A percentile compares a stretch with the other conserved stretches of the same genome.
Conservation (phyloP, 2,113 vertebrate genomes). For the Anarhynchus alexandrinus region DNA sequence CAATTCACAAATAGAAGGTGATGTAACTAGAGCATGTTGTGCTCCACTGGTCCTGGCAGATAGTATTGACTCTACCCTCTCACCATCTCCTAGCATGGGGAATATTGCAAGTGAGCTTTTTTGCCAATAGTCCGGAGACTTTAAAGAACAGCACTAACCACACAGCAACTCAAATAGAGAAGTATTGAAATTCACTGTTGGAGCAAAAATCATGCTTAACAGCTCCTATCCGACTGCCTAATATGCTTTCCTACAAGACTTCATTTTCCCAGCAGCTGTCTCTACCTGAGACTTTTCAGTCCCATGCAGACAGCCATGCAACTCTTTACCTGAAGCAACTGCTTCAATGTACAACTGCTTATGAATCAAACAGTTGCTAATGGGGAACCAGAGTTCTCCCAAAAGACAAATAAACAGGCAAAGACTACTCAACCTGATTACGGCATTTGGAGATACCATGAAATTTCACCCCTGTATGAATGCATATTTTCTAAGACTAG, state of each 20-base stretch:
- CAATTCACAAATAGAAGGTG: constrained; percentile 51
- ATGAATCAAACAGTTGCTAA: neutral
- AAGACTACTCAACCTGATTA: neutral
- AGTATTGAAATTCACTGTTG: neutral
- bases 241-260: neutral
- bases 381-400: neutral
- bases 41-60: constrained; percentile 35
- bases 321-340: neutral
- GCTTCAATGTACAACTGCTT: neutral
- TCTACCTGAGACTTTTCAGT: neutral
- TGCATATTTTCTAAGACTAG: neutral
- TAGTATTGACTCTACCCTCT: neutral
- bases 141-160: neutral
- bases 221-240: neutral
- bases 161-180: neutral
- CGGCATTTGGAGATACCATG: neutral
- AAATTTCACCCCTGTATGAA: neutral
- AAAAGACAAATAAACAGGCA: neutral
- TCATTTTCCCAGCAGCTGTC: neutral
- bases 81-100: neutral
- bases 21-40: constrained; percentile 35
- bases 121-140: neutral
- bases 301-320: neutral
- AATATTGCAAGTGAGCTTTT: neutral
- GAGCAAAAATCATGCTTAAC: neutral